Evolutionary conservation across 2,888 invertebrate species (phyloP), one percentile per base, ranked within the genome.

Genomic region (Apamea crenata): DNA sequence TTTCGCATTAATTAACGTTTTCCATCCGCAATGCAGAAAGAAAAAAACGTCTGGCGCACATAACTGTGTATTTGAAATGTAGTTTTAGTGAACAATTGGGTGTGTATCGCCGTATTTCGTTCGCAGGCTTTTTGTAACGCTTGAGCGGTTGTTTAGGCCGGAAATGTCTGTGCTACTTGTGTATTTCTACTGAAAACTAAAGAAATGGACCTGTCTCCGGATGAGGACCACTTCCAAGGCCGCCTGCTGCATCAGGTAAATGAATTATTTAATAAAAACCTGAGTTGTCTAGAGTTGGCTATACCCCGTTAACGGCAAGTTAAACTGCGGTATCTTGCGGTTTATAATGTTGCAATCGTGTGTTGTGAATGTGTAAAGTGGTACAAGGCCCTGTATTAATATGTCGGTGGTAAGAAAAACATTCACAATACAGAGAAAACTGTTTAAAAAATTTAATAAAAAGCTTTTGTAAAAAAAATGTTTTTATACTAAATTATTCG

Each of bases 181-280:
- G 82, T 91, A 90, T 91, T 91, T 91, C 79, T 80, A 85, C 83
- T 88, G 82, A 80, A 91, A 91, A 82, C 73, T 12, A 82, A 78
- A 78, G 87, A 87, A 92, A 97, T 98, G 96, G 98, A 98, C 94
- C 97, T 98, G 78, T 98, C 98, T n/a, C 98, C 98, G n/a, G 98
- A 98, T 90, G 98, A 98, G 90, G 98, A 98, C 91, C 97, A 98
- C 93, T 98, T 98, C 93, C 98, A 98, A 84, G 98, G 98, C 10
- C 97, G 98, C 74, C 95, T 98, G 72, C 94, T 98, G 78, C 98
- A 98, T 90, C 98, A 98, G 97, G 98, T 98, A 94, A 76, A 78
- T 68, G 16, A 70, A 72, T 76, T 75, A 67, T 68, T 16, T 16
- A 8, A 25, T 76, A 47, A 77, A 87, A 85, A 78, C 14, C 73